These are phyloP conservation scores for Macropus fuliginosus DNA, from an alignment of 2,797 vertebrate species.

Conservation along the genomic window DNA sequence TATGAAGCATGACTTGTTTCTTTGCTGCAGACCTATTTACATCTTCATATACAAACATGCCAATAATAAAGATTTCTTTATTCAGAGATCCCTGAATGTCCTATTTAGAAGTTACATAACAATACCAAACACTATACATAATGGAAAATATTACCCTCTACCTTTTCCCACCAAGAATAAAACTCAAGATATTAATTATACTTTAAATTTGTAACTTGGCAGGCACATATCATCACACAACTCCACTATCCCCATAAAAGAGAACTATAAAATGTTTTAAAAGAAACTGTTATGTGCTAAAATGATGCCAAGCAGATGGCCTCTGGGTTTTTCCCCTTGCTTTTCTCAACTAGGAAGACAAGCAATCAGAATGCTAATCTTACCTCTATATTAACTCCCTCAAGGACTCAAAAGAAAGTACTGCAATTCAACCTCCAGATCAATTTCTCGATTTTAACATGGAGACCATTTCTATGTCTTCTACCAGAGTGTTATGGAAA, in stretches of 20 bases:
- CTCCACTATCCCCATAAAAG: not conserved
- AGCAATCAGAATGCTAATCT: constrained; percentile 22
- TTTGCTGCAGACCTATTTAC: not conserved
- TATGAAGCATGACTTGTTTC: not conserved
- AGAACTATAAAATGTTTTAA: not conserved
- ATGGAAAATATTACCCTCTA: not conserved
- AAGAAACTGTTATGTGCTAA: not conserved
- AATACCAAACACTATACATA: not conserved
- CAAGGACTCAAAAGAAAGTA: constrained; percentile 18
- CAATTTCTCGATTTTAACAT: not conserved
- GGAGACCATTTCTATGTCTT: not conserved
- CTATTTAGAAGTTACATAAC: not conserved
- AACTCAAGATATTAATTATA: not conserved
- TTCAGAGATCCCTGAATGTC: not conserved
- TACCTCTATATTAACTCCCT: constrained; percentile 11
- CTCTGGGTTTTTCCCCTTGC: not conserved
- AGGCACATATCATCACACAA: not conserved
- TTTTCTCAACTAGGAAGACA: constrained; percentile 6
- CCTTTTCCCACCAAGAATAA: not conserved
- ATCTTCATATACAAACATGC: not conserved
- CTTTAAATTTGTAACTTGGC: not conserved
- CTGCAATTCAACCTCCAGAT: not conserved
- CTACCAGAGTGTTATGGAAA: constrained; percentile 15
- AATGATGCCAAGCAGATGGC: not conserved
- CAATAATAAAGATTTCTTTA: not conserved